phyloP scores from a whole-genome alignment of 2,888 invertebrate species.

The Sclerodermus sp. region DNA sequence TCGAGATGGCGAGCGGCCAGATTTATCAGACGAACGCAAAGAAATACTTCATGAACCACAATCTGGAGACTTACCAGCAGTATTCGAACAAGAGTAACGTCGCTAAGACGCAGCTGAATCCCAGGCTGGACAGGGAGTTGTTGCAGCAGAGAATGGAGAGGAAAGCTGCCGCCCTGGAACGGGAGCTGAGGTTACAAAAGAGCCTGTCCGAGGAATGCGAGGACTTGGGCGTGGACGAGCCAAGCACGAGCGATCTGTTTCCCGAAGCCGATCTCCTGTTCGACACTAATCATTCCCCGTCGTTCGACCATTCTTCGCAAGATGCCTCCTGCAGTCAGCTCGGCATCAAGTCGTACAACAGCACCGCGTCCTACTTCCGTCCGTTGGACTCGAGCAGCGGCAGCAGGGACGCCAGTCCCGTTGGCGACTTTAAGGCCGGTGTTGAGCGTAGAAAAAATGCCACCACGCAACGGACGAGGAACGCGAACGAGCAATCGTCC shows the following conservation, averaged over 20 bases:
- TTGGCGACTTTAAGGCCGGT: slow-evolving; percentile 54
- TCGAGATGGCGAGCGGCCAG: slow-evolving; percentile 47
- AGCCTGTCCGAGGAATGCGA: slow-evolving; percentile 79
- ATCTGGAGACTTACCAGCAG: slow-evolving; percentile 46
- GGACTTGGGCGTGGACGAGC: slow-evolving; percentile 77
- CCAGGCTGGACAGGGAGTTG: slow-evolving; percentile 43
- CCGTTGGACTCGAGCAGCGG: slow-evolving; percentile 56
- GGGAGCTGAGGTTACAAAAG: slow-evolving; percentile 66
- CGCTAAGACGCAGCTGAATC: slow-evolving; percentile 39
- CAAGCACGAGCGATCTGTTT: slow-evolving; percentile 77
- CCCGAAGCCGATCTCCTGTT: slow-evolving; percentile 76
- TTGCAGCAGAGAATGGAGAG: slow-evolving; percentile 46
- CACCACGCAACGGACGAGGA: slow-evolving; percentile 33
- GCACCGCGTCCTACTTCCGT: slow-evolving; percentile 53
- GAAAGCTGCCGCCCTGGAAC: slow-evolving; percentile 61
- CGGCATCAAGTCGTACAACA: slow-evolving; percentile 45
- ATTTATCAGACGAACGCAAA: slow-evolving; percentile 48
- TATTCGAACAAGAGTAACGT: slow-evolving; percentile 39
- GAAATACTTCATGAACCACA: slow-evolving; percentile 53
- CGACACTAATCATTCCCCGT: slow-evolving; percentile 72
- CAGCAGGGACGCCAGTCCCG: slow-evolving; percentile 58
- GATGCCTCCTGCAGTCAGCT: slow-evolving; percentile 57
- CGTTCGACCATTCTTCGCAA: slow-evolving; percentile 64
- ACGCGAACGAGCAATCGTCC: slow-evolving; percentile 27
- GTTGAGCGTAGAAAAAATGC: slow-evolving; percentile 43